Evolutionary conservation across 2,113 vertebrate genomes (phyloP).

Genomic region (Atherinomorus stipes): DNA sequence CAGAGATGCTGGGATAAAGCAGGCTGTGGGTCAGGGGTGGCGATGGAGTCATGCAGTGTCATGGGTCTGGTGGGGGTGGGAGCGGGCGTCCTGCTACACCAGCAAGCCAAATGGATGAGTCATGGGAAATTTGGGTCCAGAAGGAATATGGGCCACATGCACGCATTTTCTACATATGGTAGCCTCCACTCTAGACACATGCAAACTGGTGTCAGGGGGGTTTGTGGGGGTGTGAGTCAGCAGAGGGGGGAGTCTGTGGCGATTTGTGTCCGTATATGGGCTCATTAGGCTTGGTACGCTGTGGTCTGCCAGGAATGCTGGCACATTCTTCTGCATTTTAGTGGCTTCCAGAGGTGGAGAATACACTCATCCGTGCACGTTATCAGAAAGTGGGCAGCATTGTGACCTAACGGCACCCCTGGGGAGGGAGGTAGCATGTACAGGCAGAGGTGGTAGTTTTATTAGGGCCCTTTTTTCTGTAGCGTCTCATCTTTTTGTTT

Average conservation of each 20-base stretch:
- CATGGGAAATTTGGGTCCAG: constrained; percentile 71
- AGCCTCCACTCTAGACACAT: constrained; percentile 1
- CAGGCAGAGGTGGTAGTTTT: no score
- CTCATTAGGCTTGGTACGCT: constrained; percentile 45
- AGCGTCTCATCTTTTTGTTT: no score
- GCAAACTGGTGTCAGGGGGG: background rate
- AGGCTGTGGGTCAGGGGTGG: constrained; percentile 55
- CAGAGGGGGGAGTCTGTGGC: constrained; percentile 48
- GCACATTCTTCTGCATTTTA: constrained; percentile 80
- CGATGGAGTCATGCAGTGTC: constrained; percentile 64
- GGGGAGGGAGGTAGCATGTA: background rate
- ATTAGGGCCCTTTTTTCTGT: no score
- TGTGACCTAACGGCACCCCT: background rate
- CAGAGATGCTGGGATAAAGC: constrained; percentile 10
- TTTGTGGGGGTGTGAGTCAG: constrained; percentile 60
- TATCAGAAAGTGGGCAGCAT: background rate
- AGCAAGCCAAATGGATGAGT: constrained; percentile 68
- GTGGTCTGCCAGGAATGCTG: constrained; percentile 74
- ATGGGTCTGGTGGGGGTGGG: constrained; percentile 5
- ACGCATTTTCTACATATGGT: constrained; percentile 8
- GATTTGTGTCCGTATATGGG: constrained; percentile 74
- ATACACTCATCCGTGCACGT: constrained; percentile 3
- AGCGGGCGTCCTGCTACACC: background rate
- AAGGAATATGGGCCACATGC: constrained; percentile 27
- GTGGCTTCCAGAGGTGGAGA: constrained; percentile 58